These are phyloP conservation scores for Sitta europaea DNA, from an alignment of 2,113 vertebrate species.

Conservation along the genomic window DNA sequence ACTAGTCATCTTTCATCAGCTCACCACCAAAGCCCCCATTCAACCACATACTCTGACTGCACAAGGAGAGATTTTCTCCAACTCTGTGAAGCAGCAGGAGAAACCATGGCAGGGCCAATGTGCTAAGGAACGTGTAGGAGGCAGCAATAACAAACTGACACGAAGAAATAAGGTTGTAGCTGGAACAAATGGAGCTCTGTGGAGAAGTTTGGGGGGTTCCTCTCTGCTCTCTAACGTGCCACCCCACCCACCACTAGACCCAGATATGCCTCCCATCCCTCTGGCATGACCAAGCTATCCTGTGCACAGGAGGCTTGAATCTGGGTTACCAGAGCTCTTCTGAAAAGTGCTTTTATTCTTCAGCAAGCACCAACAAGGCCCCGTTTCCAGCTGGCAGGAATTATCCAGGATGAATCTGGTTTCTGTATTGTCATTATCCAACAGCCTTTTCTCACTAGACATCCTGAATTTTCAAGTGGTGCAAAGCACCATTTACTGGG, in stretches of 20 bases:
- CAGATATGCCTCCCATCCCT: background rate
- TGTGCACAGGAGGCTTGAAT: background rate
- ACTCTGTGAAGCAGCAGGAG: background rate
- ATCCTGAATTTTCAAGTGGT: background rate
- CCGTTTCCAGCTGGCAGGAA: background rate
- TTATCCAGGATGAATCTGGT: background rate
- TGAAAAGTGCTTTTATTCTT: background rate
- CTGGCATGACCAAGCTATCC: background rate
- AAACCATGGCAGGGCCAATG: background rate
- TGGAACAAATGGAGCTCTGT: background rate
- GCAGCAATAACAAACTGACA: constrained; percentile 32
- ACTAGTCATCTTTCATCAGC: background rate
- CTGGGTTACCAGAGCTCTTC: background rate
- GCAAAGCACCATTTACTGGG: background rate
- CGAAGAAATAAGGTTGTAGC: background rate
- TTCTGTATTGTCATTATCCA: background rate
- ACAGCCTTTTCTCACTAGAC: background rate
- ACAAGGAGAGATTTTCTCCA: background rate
- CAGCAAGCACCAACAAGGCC: background rate
- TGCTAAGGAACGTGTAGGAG: constrained; percentile 12
- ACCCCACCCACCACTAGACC: background rate
- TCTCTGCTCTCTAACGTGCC: background rate
- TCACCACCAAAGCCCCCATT: background rate
- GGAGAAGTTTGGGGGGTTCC: background rate
- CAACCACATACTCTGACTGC: background rate